Evolutionary conservation across 2,888 invertebrate genomes (phyloP).

Genomic region (Euzetes globulus): DNA sequence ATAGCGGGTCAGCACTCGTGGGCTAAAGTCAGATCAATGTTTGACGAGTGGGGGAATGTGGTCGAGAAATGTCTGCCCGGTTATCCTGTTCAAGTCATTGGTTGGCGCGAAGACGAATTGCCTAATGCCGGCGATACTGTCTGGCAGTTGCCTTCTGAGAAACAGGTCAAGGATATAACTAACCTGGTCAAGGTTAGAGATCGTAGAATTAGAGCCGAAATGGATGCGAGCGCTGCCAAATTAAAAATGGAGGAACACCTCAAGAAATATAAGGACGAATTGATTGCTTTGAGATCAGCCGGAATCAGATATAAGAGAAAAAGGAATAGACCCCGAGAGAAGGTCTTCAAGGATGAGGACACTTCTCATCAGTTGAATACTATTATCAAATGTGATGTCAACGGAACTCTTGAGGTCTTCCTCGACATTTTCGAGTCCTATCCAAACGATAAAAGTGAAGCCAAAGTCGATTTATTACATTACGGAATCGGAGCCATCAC

Average conservation of each 20-base stretch:
- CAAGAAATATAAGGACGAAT: slow-evolving; percentile 34
- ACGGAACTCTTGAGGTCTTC: slow-evolving; percentile 92
- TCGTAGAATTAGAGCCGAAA: slow-evolving; percentile 44
- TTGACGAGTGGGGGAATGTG: slow-evolving; percentile 64
- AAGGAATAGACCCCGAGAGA: slow-evolving; percentile 15
- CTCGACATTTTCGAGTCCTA: slow-evolving; percentile 83
- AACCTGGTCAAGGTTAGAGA: slow-evolving; percentile 44
- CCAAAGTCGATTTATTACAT: slow-evolving; percentile 73
- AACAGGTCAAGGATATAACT: slow-evolving; percentile 47
- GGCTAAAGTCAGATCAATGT: slow-evolving; percentile 59
- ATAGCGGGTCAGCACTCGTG: slow-evolving; percentile 58
- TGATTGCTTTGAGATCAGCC: slow-evolving; percentile 26
- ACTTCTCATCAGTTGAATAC: slow-evolving; percentile 44
- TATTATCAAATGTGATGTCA: slow-evolving; percentile 67
- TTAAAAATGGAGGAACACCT: slow-evolving; percentile 41
- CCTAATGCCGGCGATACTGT: slow-evolving; percentile 83
- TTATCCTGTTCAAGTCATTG: slow-evolving; percentile 73
- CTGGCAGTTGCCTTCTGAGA: slow-evolving; percentile 71
- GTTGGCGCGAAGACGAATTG: slow-evolving; percentile 68
- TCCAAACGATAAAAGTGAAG: slow-evolving; percentile 53
- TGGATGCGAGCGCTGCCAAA: slow-evolving; percentile 42
- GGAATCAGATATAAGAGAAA: slow-evolving; percentile 35
- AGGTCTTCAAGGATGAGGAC: slow-evolving; percentile 47
- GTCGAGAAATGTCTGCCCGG: slow-evolving; percentile 66
- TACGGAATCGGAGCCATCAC: slow-evolving; percentile 82